Percentiles rank a stretch among this genome's conserved stretches.
These are phyloP conservation scores for Limnephilus auricula DNA, from an alignment of 2,888 invertebrate species.

Conservation along the genomic window DNA sequence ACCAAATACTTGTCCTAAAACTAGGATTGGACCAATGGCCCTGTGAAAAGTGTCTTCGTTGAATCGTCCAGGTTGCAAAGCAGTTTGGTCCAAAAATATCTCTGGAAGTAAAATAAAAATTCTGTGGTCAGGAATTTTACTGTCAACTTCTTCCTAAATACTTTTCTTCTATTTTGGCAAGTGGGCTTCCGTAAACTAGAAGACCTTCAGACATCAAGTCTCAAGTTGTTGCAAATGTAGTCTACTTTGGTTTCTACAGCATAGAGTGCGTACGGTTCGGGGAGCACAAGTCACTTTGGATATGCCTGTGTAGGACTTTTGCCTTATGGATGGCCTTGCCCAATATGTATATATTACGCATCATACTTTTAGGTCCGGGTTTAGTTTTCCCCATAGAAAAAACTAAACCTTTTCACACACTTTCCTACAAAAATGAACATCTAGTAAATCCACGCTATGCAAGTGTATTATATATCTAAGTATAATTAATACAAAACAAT, in stretches of 20 bases:
- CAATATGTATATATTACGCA: no score
- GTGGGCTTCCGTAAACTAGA: background rate
- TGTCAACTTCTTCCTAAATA: background rate
- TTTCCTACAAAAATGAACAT: no score
- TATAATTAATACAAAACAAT: no score
- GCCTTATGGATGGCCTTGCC: background rate
- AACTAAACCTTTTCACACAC: no score
- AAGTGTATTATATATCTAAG: no score
- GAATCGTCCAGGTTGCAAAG: background rate
- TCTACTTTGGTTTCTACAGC: no score
- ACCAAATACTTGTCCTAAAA: constrained; percentile 76
- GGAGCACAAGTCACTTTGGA: no score
- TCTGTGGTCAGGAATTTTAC: background rate
- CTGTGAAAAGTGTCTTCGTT: constrained; percentile 73
- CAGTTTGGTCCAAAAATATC: background rate
- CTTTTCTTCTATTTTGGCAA: background rate
- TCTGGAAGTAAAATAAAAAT: background rate
- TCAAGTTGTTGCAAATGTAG: no score
- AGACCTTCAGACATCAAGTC: background rate
- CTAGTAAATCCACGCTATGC: no score
- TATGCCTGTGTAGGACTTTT: background rate
- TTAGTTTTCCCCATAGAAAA: no score
- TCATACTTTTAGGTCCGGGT: no score
- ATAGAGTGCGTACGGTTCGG: no score
- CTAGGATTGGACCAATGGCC: constrained; percentile 75